Evolutionary conservation across 2,797 vertebrate species (phyloP).

Genomic region (Ceyx erithaca): DNA sequence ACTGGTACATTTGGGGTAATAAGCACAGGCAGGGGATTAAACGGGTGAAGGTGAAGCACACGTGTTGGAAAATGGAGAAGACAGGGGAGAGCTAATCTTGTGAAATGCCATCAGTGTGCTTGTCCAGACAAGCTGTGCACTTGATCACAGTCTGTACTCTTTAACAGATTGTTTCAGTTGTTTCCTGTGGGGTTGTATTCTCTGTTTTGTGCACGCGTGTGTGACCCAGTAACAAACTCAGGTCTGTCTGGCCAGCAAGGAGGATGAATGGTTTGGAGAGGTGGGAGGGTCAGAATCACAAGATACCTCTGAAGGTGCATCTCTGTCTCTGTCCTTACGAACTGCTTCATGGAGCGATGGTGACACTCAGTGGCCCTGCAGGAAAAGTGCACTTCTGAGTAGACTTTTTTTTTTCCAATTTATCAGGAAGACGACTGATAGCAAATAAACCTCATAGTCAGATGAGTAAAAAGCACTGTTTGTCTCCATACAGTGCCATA

Average conservation of each 20-base stretch:
- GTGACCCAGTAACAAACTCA: not conserved
- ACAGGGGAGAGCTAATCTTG: not conserved
- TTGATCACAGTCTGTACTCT: not conserved
- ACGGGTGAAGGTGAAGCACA: not conserved
- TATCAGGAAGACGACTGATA: not conserved
- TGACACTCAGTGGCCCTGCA: slow-evolving; percentile 33
- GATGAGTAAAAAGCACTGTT: not conserved
- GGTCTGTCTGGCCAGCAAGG: not conserved
- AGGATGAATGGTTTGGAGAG: not conserved
- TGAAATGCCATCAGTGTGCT: not conserved
- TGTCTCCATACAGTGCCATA: not conserved
- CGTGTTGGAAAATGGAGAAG: not conserved
- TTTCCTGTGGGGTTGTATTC: not conserved
- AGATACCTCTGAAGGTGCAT: fast-evolving
- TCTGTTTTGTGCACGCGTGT: not conserved
- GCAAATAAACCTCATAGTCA: not conserved
- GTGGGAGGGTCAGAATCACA: not conserved
- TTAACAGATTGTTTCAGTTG: not conserved
- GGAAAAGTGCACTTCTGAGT: slow-evolving; percentile 3
- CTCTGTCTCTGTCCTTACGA: not conserved
- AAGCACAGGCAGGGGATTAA: not conserved
- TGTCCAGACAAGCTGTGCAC: not conserved
- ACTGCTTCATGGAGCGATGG: not conserved
- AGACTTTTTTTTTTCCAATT: not conserved
- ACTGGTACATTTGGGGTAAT: not conserved